These are phyloP conservation scores for Rhingia campestris DNA, from an alignment of 2,888 invertebrate genomes.

Conservation along the genomic window DNA sequence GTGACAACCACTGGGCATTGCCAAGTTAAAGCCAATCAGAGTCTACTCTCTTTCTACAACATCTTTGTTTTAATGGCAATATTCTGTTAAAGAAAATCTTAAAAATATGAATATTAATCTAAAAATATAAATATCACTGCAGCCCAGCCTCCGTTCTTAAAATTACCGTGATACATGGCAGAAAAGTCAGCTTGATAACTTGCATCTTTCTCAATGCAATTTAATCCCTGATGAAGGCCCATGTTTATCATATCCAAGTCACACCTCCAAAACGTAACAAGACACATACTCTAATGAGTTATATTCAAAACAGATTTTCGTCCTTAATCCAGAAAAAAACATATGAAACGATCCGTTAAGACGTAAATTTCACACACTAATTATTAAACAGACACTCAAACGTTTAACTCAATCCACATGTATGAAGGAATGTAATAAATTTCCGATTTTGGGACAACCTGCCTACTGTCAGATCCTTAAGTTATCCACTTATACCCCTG, in stretches of 20 bases:
- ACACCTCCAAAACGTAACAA: slow-evolving; percentile 12
- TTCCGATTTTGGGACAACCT: slow-evolving; percentile 9
- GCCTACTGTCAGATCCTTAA: slow-evolving; percentile 23
- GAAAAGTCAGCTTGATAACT: too few species aligned
- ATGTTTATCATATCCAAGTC: slow-evolving; percentile 13
- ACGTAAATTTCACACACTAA: slow-evolving; percentile 59
- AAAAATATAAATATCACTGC: too few species aligned
- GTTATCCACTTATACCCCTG: slow-evolving; percentile 12
- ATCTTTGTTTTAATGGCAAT: too few species aligned
- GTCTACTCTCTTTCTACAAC: too few species aligned
- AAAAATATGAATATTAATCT: too few species aligned
- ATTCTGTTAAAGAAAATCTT: too few species aligned
- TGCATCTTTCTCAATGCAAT: neutral
- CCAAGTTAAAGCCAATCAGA: too few species aligned
- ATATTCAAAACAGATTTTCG: slow-evolving; percentile 49
- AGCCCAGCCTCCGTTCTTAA: too few species aligned
- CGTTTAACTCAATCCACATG: slow-evolving; percentile 41
- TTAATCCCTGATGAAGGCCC: neutral
- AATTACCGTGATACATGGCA: too few species aligned
- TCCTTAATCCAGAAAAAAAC: slow-evolving; percentile 2
- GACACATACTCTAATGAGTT: neutral
- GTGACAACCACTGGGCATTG: too few species aligned
- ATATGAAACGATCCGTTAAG: slow-evolving; percentile 25
- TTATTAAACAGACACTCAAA: slow-evolving; percentile 37
- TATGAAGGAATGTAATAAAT: slow-evolving; percentile 34